phyloP scores from a whole-genome alignment of 53 echinoderm and acorn worm species.

The Antedon mediterranea region DNA sequence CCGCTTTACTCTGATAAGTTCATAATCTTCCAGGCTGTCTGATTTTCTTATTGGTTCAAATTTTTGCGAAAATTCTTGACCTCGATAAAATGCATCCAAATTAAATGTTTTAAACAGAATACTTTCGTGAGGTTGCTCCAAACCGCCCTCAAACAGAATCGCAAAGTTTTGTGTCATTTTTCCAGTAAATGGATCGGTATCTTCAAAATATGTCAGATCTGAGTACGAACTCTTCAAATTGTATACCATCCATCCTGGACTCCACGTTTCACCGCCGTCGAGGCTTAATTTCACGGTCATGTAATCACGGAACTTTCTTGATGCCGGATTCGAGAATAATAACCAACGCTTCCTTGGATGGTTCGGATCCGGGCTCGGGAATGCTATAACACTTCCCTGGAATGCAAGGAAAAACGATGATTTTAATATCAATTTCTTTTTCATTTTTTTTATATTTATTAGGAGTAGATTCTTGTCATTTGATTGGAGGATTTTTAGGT shows the following conservation, averaged over 20 bases:
- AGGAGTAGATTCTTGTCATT: no score
- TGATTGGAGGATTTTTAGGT: no score
- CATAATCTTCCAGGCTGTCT: no score
- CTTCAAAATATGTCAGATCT: constrained; percentile 70
- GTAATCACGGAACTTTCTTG: constrained; percentile 35
- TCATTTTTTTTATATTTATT: no score
- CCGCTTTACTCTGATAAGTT: no score
- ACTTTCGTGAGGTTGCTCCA: constrained; percentile 18
- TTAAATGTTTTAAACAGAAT: constrained; percentile 87
- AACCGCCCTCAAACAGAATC: constrained; percentile 67
- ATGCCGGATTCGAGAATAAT: constrained; percentile 75
- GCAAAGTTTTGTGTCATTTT: constrained; percentile 67
- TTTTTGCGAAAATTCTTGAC: constrained; percentile 14
- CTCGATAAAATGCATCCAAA: constrained; percentile 41
- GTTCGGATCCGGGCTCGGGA: constrained; percentile 21
- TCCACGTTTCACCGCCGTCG: constrained; percentile 63
- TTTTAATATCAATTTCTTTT: no score
- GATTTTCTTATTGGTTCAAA: no score
- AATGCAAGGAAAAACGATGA: neutral
- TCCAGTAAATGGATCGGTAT: constrained; percentile 22
- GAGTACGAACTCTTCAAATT: constrained; percentile 46
- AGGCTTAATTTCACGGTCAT: constrained; percentile 60
- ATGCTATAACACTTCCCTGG: constrained; percentile 68
- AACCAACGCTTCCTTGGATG: constrained; percentile 27
- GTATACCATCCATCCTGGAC: constrained; percentile 43